A percentile compares a stretch with the other conserved stretches of the same genome.
phyloP scores from a whole-genome alignment of 2,888 invertebrate species.

The Ypsolopha scabrella region DNA sequence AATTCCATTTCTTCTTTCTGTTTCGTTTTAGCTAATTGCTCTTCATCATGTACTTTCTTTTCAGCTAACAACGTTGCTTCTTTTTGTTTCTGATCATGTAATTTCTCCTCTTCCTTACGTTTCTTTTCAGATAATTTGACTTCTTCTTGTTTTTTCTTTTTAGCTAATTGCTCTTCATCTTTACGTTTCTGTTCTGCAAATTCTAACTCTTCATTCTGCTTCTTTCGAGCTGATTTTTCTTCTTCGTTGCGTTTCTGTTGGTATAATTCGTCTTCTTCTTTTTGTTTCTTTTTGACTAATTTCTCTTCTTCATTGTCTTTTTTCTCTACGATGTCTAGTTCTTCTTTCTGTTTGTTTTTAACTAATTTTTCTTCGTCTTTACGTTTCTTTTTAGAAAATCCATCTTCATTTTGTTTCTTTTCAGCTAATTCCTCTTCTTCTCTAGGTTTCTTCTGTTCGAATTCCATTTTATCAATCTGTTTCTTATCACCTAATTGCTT shows the following conservation, averaged over 20 bases:
- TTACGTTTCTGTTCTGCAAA: not conserved
- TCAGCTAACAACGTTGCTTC: too few relatives aligned
- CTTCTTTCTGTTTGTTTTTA: slow-evolving; percentile 12
- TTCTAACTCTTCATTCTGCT: too few relatives aligned
- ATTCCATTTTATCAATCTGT: slow-evolving; percentile 10
- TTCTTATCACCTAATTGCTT: slow-evolving; percentile 11
- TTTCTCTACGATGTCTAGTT: too few relatives aligned
- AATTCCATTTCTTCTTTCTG: not conserved
- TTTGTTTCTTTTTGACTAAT: slow-evolving; percentile 10
- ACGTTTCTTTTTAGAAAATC: slow-evolving; percentile 5
- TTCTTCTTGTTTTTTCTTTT: not conserved
- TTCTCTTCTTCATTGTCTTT: slow-evolving; percentile 2
- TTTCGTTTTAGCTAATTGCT: not conserved
- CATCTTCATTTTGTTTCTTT: slow-evolving; percentile 11
- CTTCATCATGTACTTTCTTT: not conserved
- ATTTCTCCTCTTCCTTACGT: not conserved
- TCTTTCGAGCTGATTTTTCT: not conserved
- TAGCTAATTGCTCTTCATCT: not conserved
- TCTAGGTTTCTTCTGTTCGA: not conserved
- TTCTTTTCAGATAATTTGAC: not conserved
- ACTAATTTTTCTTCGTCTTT: slow-evolving; percentile 3
- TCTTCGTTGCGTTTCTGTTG: slow-evolving; percentile 5
- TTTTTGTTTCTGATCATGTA: not conserved
- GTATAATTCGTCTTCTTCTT: slow-evolving; percentile 8
- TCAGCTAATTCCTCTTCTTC: slow-evolving; percentile 10